phyloP scores from a whole-genome alignment of 2,888 invertebrate species.

The Zaprionus obscuricornis region DNA sequence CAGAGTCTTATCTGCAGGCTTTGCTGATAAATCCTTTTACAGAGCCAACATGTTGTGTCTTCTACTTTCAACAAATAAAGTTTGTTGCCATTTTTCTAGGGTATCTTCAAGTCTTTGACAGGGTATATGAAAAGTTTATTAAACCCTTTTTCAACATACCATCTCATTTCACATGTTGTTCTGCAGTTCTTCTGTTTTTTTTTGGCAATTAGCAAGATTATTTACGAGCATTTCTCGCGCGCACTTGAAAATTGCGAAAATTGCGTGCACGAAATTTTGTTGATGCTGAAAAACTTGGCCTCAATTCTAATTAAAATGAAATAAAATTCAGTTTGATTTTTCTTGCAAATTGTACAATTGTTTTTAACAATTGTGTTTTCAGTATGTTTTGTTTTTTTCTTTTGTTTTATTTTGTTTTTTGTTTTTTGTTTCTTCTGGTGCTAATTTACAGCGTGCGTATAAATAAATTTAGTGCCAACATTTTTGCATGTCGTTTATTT shows the following conservation, averaged over 20 bases:
- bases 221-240: slow-evolving; percentile 49
- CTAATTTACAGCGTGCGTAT: slow-evolving; percentile 75
- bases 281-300: slow-evolving; percentile 62
- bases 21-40: too few species aligned
- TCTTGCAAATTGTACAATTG: too few species aligned
- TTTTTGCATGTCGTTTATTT: slow-evolving; percentile 35
- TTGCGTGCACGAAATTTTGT: slow-evolving; percentile 48
- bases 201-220: slow-evolving; percentile 55
- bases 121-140: too few species aligned
- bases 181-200: not conserved
- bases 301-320: slow-evolving; percentile 39
- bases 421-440: slow-evolving; percentile 21
- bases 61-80: too few species aligned
- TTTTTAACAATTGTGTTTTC: too few species aligned
- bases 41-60: too few species aligned
- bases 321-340: slow-evolving; percentile 35
- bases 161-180: not conserved
- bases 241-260: slow-evolving; percentile 47
- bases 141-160: too few species aligned
- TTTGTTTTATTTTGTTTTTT: slow-evolving; percentile 25
- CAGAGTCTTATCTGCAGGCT: too few species aligned
- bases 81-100: too few species aligned
- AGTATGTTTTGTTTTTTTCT: slow-evolving; percentile 1
- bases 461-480: slow-evolving; percentile 69
- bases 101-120: too few species aligned